Conservation (phyloP, 2,797 vertebrate species). For the Cheracebus regulus region DNA sequence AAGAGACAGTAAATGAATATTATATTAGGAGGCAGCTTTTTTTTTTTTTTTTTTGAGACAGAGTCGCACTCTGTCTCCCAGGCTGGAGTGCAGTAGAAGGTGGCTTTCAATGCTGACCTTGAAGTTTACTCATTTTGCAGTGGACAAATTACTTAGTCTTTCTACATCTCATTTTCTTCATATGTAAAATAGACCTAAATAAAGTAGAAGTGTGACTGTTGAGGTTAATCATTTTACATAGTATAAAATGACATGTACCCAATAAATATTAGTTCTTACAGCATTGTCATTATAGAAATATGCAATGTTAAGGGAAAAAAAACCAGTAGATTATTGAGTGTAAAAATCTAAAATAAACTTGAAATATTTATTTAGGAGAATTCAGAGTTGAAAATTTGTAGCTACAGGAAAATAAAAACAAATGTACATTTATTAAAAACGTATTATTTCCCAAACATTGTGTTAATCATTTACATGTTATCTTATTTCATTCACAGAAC, state of each 20-base stretch:
- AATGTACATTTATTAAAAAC: constrained; percentile 1
- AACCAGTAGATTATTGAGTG: background rate
- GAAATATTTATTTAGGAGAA: constrained; percentile 13
- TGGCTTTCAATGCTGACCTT: background rate
- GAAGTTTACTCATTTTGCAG: background rate
- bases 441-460: constrained; percentile 26
- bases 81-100: background rate
- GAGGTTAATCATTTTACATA: background rate
- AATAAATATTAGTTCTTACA: background rate
- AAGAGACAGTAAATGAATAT: background rate
- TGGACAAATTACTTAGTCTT: background rate
- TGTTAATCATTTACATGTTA: background rate
- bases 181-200: background rate
- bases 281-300: constrained; percentile 4
- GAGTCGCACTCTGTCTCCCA: background rate
- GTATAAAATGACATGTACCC: background rate
- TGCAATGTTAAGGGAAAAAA: background rate
- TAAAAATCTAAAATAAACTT: background rate
- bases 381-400: constrained; percentile 32
- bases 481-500: constrained; percentile 21
- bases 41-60: background rate
- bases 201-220: constrained; percentile 32
- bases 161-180: background rate
- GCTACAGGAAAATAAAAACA: constrained; percentile 20
- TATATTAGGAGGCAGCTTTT: background rate